Evolutionary conservation across 2,888 invertebrate species (phyloP).

Genomic region (Meteorus colon): DNA sequence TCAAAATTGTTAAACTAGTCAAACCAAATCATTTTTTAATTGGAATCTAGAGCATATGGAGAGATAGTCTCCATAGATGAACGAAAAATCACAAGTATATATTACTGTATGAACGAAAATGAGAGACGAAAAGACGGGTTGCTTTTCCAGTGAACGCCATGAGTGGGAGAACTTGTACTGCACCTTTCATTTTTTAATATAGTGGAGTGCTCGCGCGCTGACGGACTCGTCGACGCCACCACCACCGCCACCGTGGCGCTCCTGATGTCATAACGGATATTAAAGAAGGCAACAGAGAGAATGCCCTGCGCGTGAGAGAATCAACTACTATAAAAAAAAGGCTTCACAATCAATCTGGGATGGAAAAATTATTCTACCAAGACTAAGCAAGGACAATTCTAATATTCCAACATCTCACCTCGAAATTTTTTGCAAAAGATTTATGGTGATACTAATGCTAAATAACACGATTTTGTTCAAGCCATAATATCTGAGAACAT

Average conservation of each 20-base stretch:
- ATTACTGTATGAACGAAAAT: background rate
- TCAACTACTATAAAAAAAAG: too few relatives aligned
- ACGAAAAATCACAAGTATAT: background rate
- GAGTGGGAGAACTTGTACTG: slow-evolving; percentile 36
- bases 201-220: slow-evolving; percentile 46
- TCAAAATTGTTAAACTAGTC: too few relatives aligned
- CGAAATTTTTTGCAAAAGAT: too few relatives aligned
- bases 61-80: background rate
- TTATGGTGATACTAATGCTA: too few relatives aligned
- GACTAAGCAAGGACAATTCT: too few relatives aligned
- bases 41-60: too few relatives aligned
- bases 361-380: too few relatives aligned
- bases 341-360: slow-evolving; percentile 8
- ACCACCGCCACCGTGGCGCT: slow-evolving; percentile 33
- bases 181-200: slow-evolving; percentile 52
- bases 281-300: slow-evolving; percentile 42
- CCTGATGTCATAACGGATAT: slow-evolving; percentile 51
- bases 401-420: too few relatives aligned
- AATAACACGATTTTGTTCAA: too few relatives aligned
- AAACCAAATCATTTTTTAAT: too few relatives aligned
- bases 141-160: slow-evolving; percentile 34
- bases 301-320: slow-evolving; percentile 13
- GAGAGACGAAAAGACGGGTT: background rate
- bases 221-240: slow-evolving; percentile 19
- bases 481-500: too few relatives aligned